A percentile compares a stretch with the other conserved stretches of the same genome.
Conservation (phyloP, 2,888 invertebrate species). For the Ligdia adustata region DNA sequence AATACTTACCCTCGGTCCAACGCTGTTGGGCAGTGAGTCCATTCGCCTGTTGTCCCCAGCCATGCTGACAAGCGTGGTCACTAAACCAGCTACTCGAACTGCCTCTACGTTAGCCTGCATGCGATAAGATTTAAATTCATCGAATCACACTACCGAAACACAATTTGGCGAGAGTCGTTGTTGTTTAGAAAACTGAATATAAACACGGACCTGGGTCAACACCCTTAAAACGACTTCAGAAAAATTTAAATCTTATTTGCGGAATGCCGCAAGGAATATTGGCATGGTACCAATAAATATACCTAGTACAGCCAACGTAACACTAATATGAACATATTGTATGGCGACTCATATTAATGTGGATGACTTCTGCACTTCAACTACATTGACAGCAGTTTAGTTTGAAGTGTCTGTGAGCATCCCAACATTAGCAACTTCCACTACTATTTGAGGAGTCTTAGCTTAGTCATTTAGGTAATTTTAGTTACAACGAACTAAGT, state of each 20-base stretch:
- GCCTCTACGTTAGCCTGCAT: constrained; percentile 91
- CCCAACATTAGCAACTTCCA: constrained; percentile 46
- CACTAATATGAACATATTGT: constrained; percentile 56
- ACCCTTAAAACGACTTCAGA: constrained; percentile 52
- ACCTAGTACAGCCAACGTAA: constrained; percentile 53
- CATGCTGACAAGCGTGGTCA: constrained; percentile 93
- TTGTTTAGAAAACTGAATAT: constrained; percentile 40
- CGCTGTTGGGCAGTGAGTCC: constrained; percentile 79
- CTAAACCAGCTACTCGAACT: constrained; percentile 91
- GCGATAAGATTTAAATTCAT: constrained; percentile 82
- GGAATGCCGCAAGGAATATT: constrained; percentile 58
- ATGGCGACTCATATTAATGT: constrained; percentile 52
- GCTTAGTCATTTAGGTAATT: not conserved
- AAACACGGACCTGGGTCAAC: constrained; percentile 44
- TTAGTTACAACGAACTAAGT: not conserved
- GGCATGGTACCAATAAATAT: constrained; percentile 65
- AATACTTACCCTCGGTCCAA: constrained; percentile 79
- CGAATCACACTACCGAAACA: constrained; percentile 53
- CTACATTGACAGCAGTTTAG: constrained; percentile 50
- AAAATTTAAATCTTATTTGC: constrained; percentile 81
- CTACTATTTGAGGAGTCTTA: constrained; percentile 36
- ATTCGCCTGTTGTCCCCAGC: constrained; percentile 86
- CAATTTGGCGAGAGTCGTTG: constrained; percentile 38
- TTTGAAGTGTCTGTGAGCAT: constrained; percentile 48
- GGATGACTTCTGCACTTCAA: constrained; percentile 58